Percentiles rank a stretch among this genome's conserved stretches.
Conservation (phyloP, 2,888 invertebrate species). For the Cremastinae sp. region DNA sequence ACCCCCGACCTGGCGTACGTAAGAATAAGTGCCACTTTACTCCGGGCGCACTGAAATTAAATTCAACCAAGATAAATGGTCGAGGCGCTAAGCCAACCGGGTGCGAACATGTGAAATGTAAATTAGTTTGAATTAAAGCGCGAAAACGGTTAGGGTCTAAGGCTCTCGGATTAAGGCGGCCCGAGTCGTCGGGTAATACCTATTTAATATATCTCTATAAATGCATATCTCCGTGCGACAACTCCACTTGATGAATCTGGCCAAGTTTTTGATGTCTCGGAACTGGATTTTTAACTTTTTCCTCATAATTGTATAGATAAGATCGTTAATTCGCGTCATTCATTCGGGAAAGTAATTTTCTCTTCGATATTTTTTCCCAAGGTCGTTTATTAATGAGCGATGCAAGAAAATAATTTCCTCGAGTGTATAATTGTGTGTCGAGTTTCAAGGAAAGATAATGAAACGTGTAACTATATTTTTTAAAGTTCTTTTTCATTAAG, state of each 20-base stretch:
- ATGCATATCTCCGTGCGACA: not conserved
- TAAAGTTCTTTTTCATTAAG: constrained; percentile 33
- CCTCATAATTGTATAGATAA: too few species aligned
- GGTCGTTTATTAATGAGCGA: too few species aligned
- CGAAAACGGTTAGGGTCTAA: constrained; percentile 56
- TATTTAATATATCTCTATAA: constrained; percentile 28
- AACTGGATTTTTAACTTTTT: too few species aligned
- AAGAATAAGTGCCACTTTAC: constrained; percentile 74
- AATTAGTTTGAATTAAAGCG: constrained; percentile 74
- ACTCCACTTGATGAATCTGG: not conserved
- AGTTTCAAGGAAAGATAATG: constrained; percentile 16
- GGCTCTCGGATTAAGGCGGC: not conserved
- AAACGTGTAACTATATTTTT: constrained; percentile 44
- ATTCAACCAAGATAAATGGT: constrained; percentile 75
- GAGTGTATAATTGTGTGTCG: too few species aligned
- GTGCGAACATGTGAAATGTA: constrained; percentile 73
- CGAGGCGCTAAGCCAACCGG: constrained; percentile 64
- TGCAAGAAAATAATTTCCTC: too few species aligned
- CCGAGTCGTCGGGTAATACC: constrained; percentile 12
- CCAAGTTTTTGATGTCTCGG: not conserved
- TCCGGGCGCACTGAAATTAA: constrained; percentile 71
- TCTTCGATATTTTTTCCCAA: too few species aligned
- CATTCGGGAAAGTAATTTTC: too few species aligned
- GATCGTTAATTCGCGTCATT: too few species aligned
- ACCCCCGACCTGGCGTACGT: constrained; percentile 64